phyloP scores from a whole-genome alignment of 2,888 invertebrate genomes.

The Mayetiola destructor region DNA sequence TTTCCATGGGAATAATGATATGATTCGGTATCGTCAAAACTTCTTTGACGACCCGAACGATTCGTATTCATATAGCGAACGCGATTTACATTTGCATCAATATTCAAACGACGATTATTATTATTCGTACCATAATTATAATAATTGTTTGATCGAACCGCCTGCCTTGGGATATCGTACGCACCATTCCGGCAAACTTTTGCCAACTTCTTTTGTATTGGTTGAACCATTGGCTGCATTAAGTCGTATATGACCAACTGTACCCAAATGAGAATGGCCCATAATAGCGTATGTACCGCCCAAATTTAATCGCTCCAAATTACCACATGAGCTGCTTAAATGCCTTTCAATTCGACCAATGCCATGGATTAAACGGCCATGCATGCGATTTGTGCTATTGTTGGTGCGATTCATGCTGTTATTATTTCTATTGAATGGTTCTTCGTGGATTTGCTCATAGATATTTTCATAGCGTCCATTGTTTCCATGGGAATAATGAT shows the following conservation, averaged over 20 bases:
- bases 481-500: slow-evolving; percentile 24
- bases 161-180: slow-evolving; percentile 30
- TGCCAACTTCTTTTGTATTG: slow-evolving; percentile 26
- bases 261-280: slow-evolving; percentile 35
- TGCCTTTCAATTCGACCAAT: slow-evolving; percentile 45
- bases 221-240: slow-evolving; percentile 17
- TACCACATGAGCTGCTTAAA: slow-evolving; percentile 51
- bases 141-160: slow-evolving; percentile 28
- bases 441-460: slow-evolving; percentile 41
- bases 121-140: slow-evolving; percentile 18
- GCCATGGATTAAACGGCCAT: slow-evolving; percentile 41
- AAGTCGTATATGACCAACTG: slow-evolving; percentile 35
- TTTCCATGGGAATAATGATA: slow-evolving; percentile 25
- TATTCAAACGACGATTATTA: slow-evolving; percentile 26
- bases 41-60: slow-evolving; percentile 25
- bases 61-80: slow-evolving; percentile 19
- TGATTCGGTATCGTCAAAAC: slow-evolving; percentile 36
- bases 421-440: slow-evolving; percentile 32
- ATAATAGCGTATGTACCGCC: slow-evolving; percentile 35
- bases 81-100: slow-evolving; percentile 27
- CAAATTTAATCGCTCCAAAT: slow-evolving; percentile 38
- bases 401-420: slow-evolving; percentile 16
- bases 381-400: slow-evolving; percentile 27
- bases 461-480: slow-evolving; percentile 33
- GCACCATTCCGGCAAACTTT: slow-evolving; percentile 30